Evolutionary conservation across 2,113 vertebrate genomes (phyloP), one percentile per base, ranked within the genome.

Genomic region (Chrysochloris asiatica): DNA sequence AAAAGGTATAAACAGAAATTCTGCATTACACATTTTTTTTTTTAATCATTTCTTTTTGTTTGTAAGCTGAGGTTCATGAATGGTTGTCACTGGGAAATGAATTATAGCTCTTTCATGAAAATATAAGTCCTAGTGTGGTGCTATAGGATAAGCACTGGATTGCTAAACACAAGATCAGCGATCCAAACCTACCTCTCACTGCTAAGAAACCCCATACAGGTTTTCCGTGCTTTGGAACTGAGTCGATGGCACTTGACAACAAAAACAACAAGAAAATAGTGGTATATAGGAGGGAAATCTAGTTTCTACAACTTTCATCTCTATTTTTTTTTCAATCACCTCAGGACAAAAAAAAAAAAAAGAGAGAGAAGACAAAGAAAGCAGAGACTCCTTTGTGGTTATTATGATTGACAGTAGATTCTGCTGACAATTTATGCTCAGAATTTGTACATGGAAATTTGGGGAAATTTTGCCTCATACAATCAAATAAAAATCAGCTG

Each of bases 401-500:
- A 56, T 71, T 91, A 94, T 90, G 92, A 92, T 28, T 72, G 52
- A 83, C 59, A 54, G 72, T 14, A 61, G 43, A 12, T n/a, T 93
- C 26, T 45, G 45, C 38, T 63, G 50, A 36, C 47, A 63, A 43
- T 63, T 78, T 75, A 56, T 73, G 52, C 33, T 92, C 47, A 81
- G 89, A 94, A 88, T 78, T 26, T 75, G 52, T 77, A 92, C 45
- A 8, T 16, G 69, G 56, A 92, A 88, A 83, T 90, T 77, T 83
- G 59, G 59, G 72, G 83, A 80, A 86, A 45, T 92, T n/a, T 91
- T 79, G 63, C 48, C 45, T 84, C 77, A 67, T 82, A 81, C 54
- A 83, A 93, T 88, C 73, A 95, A 88, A 95, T 71, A 95, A 90
- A 91, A 93, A 81, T 90, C 87, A 78, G 43, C 45, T 67, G 41